Percentiles rank a stretch among this genome's conserved stretches.
Evolutionary conservation across 1,140 invertebrate species (phyloP).

Genomic region (Delia radicum): DNA sequence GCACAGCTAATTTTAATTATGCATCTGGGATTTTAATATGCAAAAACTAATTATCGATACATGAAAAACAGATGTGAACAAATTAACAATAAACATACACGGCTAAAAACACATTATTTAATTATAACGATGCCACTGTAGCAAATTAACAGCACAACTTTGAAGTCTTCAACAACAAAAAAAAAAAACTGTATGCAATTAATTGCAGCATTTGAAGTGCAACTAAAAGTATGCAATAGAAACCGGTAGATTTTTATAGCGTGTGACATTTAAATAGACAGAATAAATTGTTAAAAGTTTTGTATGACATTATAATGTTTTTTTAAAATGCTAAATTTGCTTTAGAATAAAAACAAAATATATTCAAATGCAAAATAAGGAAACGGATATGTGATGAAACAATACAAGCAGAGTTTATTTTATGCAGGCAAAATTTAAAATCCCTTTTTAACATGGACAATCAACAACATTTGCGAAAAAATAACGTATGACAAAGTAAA

Average conservation of each 20-base stretch:
- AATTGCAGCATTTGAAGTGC: neutral
- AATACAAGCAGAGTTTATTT: too few species aligned
- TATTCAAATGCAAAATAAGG: neutral
- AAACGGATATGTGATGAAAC: neutral
- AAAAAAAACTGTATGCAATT: too few species aligned
- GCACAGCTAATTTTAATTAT: constrained; percentile 23
- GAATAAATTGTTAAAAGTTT: neutral
- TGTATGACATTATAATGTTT: neutral
- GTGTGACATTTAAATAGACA: too few species aligned
- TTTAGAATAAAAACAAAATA: neutral
- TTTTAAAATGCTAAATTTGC: neutral
- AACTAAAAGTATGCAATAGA: neutral
- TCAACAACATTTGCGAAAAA: neutral
- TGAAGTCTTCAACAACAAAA: neutral
- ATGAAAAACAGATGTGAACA: constrained; percentile 6
- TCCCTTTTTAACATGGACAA: neutral
- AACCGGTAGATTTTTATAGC: neutral
- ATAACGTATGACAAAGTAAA: neutral
- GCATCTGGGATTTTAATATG: constrained; percentile 16
- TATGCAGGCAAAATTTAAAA: neutral
- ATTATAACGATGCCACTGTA: neutral
- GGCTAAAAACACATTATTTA: neutral
- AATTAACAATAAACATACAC: neutral
- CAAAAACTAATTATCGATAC: constrained; percentile 24
- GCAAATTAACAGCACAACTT: neutral